Evolutionary conservation across 2,888 invertebrate species (phyloP).

Genomic region (Cylloceria caligata): DNA sequence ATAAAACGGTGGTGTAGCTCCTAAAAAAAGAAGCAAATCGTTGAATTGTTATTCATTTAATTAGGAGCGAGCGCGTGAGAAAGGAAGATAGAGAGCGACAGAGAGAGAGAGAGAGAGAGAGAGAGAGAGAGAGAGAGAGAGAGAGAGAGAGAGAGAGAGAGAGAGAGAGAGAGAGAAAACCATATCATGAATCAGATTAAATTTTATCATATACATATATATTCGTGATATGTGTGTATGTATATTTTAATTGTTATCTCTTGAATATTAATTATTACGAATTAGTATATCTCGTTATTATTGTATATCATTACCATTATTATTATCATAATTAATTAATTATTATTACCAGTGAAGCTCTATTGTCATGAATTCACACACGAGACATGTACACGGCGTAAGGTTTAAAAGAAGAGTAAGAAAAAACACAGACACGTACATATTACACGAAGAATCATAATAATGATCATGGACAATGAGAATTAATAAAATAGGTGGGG

Average conservation of each 20-base stretch:
- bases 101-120: slow-evolving; percentile 27
- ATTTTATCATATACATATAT: slow-evolving; percentile 73
- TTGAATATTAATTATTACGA: slow-evolving; percentile 75
- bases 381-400: slow-evolving; percentile 26
- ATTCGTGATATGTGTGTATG: slow-evolving; percentile 69
- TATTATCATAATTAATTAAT: slow-evolving; percentile 69
- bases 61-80: slow-evolving; percentile 63
- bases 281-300: slow-evolving; percentile 79
- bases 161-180: slow-evolving; percentile 61
- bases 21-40: slow-evolving; percentile 45
- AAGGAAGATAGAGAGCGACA: slow-evolving; percentile 14
- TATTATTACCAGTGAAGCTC: slow-evolving; percentile 66
- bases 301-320: slow-evolving; percentile 78
- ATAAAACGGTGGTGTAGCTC: slow-evolving; percentile 6
- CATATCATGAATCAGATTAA: slow-evolving; percentile 79
- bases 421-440: slow-evolving; percentile 1
- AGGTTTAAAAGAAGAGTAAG: slow-evolving; percentile 12
- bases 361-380: slow-evolving; percentile 48
- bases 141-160: slow-evolving; percentile 24
- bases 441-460: slow-evolving; percentile 13
- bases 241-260: slow-evolving; percentile 81
- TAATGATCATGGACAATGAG: slow-evolving; percentile 32
- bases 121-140: slow-evolving; percentile 59
- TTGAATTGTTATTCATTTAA: slow-evolving; percentile 75
- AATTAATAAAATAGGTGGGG: slow-evolving; percentile 22